Evolutionary conservation across 2,797 vertebrate genomes (phyloP).

Genomic region (Pantherophis alleghaniensis): DNA sequence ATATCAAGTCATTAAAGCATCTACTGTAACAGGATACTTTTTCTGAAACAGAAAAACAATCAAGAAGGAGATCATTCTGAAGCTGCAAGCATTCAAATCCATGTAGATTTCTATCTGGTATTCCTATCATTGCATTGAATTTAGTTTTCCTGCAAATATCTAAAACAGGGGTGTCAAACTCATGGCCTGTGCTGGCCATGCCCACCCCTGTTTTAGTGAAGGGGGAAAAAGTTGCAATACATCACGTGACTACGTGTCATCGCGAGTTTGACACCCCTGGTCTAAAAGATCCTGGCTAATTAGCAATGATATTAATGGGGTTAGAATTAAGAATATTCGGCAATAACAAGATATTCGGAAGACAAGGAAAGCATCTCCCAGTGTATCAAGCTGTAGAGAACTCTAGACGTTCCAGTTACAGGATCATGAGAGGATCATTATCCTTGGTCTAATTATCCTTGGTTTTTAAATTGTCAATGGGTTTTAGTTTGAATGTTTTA

Average conservation of each 20-base stretch:
- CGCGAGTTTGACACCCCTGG: no score
- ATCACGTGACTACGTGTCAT: no score
- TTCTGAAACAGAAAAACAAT: not conserved
- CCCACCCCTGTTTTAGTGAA: no score
- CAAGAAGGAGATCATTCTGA: not conserved
- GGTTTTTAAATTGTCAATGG: no score
- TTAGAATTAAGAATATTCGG: not conserved
- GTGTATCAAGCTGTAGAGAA: not conserved
- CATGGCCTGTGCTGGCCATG: no score
- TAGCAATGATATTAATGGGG: not conserved
- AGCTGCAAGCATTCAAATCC: not conserved
- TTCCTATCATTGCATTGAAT: not conserved
- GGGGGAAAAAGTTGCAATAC: no score
- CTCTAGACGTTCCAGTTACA: not conserved
- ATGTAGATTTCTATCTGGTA: not conserved
- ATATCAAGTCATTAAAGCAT: not conserved
- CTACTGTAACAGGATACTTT: not conserved
- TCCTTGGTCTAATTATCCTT: not conserved
- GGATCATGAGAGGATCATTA: not conserved
- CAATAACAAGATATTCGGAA: not conserved
- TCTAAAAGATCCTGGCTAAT: not conserved
- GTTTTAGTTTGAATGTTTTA: no score
- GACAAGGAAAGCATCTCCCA: not conserved
- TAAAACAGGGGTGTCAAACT: no score
- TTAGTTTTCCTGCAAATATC: not conserved